phyloP scores from a whole-genome alignment of 2,888 invertebrate genomes.

The Phaedon cochleariae region DNA sequence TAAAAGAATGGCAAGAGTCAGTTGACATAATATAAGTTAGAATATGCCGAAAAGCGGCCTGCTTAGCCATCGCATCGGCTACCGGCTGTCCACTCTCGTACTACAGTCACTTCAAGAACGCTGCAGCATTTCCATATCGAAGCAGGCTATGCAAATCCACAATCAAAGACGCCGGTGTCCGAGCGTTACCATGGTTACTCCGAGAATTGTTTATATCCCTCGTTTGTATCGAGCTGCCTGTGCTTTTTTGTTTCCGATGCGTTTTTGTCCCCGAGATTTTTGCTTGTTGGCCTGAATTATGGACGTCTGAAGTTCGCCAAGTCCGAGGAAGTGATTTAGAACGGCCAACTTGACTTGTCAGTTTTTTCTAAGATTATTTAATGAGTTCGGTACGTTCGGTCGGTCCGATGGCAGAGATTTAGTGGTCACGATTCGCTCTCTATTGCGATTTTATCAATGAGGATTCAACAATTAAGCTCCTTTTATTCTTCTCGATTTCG shows the following conservation, averaged over 20 bases:
- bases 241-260: constrained; percentile 54
- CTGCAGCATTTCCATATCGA: constrained; percentile 61
- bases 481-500: constrained; percentile 28
- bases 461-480: constrained; percentile 45
- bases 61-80: constrained; percentile 49
- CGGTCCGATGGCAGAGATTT: constrained; percentile 43
- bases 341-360: constrained; percentile 50
- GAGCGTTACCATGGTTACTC: constrained; percentile 58
- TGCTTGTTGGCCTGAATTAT: constrained; percentile 59
- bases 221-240: constrained; percentile 59
- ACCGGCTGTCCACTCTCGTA: constrained; percentile 55
- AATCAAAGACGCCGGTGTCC: constrained; percentile 59
- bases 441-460: constrained; percentile 45
- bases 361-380: constrained; percentile 56
- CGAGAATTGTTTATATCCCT: constrained; percentile 61
- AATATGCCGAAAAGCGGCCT: constrained; percentile 59
- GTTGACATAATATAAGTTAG: constrained; percentile 61
- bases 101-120: constrained; percentile 57
- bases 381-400: constrained; percentile 46
- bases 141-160: constrained; percentile 61
- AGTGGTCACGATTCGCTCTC: constrained; percentile 48
- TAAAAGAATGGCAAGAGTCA: constrained; percentile 54
- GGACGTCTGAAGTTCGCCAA: constrained; percentile 53
- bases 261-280: constrained; percentile 59
- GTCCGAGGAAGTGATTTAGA: constrained; percentile 57